Conservation (phyloP, 92 coral and sea anemone genomes). For the Blastomussa wellsi region DNA sequence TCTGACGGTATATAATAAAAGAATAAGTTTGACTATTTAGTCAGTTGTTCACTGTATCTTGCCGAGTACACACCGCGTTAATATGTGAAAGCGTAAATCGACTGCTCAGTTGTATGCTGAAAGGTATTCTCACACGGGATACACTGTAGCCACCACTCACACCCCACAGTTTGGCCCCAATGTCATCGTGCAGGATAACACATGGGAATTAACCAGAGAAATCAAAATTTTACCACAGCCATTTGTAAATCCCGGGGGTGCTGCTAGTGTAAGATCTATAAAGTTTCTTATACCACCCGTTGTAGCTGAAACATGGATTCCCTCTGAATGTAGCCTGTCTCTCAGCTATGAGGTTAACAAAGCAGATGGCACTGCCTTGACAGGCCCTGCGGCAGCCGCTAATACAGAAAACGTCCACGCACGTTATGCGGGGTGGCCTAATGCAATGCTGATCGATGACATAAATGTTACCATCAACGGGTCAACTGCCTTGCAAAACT, state of each 20-base stretch:
- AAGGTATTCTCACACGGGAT: constrained; percentile 9
- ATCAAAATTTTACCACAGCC: not conserved
- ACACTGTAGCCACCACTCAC: constrained; percentile 1
- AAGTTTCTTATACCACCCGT: constrained; percentile 5
- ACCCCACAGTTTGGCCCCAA: constrained; percentile 7
- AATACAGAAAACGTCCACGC: not conserved
- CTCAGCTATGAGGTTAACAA: constrained; percentile 3
- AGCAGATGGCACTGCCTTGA: not conserved
- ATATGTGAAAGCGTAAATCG: constrained; percentile 2
- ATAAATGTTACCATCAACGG: not conserved
- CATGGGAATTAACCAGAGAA: constrained; percentile 9
- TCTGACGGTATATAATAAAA: not conserved
- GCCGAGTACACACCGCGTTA: not conserved
- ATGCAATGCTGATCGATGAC: constrained; percentile 5
- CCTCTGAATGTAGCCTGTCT: constrained; percentile 5
- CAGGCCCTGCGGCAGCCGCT: not conserved
- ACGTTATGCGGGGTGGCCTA: constrained; percentile 6
- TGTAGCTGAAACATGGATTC: not conserved
- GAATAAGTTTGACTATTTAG: not conserved
- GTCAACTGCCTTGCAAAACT: constrained; percentile 2
- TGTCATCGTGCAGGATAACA: constrained; percentile 2
- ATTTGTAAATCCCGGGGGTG: not conserved
- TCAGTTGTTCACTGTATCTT: not conserved
- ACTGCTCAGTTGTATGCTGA: not conserved
- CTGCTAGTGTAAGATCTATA: not conserved